Conservation (phyloP, 1,140 invertebrate genomes). For the Aradophagus sp. region DNA sequence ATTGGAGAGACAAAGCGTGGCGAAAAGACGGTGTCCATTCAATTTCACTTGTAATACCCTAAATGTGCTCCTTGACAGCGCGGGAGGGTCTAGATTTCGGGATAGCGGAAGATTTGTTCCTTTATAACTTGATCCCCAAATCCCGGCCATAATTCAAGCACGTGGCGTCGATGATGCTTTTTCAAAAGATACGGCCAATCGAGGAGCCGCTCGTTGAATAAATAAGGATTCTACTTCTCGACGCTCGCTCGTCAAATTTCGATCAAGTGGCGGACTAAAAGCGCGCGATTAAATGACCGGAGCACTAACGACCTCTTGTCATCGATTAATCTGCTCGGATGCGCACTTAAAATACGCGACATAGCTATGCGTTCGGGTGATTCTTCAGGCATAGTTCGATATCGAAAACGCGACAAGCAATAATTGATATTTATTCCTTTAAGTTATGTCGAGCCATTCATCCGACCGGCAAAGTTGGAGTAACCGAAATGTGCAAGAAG, state of each 20-base stretch:
- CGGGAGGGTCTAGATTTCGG: conserved; percentile 45
- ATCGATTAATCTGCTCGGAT: conserved; percentile 53
- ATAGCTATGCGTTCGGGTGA: conserved; percentile 43
- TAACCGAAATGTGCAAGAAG: too few relatives aligned
- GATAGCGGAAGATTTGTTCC: conserved; percentile 49
- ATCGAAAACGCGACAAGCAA: too few relatives aligned
- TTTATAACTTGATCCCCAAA: conserved; percentile 53
- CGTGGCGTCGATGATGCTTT: conserved; percentile 54
- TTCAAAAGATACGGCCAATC: conserved; percentile 46
- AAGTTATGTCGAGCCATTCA: too few relatives aligned
- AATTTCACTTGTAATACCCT: conserved; percentile 57
- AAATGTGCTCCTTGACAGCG: conserved; percentile 50
- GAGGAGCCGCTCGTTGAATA: conserved; percentile 37
- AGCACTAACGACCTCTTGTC: conserved; percentile 32
- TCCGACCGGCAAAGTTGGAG: too few relatives aligned
- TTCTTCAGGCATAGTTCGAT: too few relatives aligned
- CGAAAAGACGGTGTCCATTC: conserved; percentile 50
- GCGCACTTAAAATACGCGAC: conserved; percentile 25
- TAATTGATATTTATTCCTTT: too few relatives aligned
- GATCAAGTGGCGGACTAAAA: conserved; percentile 29
- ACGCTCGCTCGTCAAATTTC: conserved; percentile 53
- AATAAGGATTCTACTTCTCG: conserved; percentile 55
- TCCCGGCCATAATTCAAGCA: conserved; percentile 49
- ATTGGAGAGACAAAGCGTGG: conserved; percentile 39
- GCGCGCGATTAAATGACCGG: conserved; percentile 53